Evolutionary conservation across 2,888 invertebrate genomes (phyloP).

Genomic region (Gryllus longicercus): DNA sequence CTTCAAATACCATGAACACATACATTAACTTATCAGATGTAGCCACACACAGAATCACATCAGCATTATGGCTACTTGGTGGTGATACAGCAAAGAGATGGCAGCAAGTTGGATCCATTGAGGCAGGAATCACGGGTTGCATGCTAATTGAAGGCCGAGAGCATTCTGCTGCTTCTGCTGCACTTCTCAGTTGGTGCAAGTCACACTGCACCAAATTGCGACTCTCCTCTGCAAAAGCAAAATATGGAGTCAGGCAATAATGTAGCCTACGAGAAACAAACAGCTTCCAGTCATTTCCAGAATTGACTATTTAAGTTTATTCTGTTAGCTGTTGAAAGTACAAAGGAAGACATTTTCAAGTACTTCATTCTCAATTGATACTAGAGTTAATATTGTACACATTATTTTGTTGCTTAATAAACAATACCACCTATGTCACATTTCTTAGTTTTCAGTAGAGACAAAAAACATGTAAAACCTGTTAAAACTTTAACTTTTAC

Average conservation of each 20-base stretch:
- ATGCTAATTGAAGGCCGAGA: constrained; percentile 48
- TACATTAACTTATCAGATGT: constrained; percentile 46
- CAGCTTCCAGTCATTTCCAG: too few relatives aligned
- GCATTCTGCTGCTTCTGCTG: constrained; percentile 50
- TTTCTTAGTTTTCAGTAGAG: too few relatives aligned
- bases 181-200: constrained; percentile 56
- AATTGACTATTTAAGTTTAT: too few relatives aligned
- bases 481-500: too few relatives aligned
- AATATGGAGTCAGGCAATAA: background rate
- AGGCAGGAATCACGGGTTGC: constrained; percentile 44
- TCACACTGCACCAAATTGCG: constrained; percentile 59
- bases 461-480: too few relatives aligned
- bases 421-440: too few relatives aligned
- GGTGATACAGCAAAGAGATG: constrained; percentile 42
- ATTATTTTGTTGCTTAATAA: too few relatives aligned
- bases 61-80: constrained; percentile 30
- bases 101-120: constrained; percentile 41
- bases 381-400: too few relatives aligned
- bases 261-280: too few relatives aligned
- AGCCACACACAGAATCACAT: constrained; percentile 44
- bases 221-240: constrained; percentile 48
- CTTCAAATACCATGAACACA: constrained; percentile 31
- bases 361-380: too few relatives aligned
- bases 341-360: too few relatives aligned
- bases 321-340: too few relatives aligned